A percentile compares a stretch with the other conserved stretches of the same genome.
Conservation (phyloP, 2,113 vertebrate species). For the Serilophus lunatus region DNA sequence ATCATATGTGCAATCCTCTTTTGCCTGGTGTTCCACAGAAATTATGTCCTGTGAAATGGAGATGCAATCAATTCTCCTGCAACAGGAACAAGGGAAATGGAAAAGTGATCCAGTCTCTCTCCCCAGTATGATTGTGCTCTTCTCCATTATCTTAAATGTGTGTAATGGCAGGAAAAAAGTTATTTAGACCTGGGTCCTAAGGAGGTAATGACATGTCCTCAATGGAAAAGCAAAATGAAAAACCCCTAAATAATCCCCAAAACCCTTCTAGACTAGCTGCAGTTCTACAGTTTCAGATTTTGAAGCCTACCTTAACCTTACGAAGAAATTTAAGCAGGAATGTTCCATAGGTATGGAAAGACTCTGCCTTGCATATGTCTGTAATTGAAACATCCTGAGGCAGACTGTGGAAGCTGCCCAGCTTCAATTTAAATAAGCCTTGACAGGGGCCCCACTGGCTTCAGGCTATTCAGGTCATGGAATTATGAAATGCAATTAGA, state of each 20-base stretch:
- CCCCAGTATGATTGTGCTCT: not conserved
- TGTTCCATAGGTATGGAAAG: not conserved
- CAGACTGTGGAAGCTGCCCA: not conserved
- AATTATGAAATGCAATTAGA: slow-evolving; percentile 43
- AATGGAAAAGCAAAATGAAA: not conserved
- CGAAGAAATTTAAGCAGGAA: not conserved
- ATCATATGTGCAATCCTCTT: not conserved
- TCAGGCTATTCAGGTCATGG: not conserved
- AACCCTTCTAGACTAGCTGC: not conserved
- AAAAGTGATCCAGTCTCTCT: not conserved
- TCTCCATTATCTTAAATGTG: not conserved
- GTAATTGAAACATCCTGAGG: not conserved
- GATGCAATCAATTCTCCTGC: not conserved
- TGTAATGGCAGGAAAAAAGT: not conserved
- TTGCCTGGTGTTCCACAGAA: not conserved
- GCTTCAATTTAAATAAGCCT: not conserved
- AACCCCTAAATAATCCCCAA: fast-evolving
- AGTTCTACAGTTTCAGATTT: not conserved
- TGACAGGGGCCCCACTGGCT: not conserved
- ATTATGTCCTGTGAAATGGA: not conserved
- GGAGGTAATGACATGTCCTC: not conserved
- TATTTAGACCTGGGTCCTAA: not conserved
- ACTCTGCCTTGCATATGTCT: not conserved
- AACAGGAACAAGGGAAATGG: not conserved
- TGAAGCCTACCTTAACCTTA: not conserved